Percentiles rank a stretch among this genome's conserved stretches.
Evolutionary conservation across 2,888 invertebrate species (phyloP).

Genomic region (Apoderus coryli): DNA sequence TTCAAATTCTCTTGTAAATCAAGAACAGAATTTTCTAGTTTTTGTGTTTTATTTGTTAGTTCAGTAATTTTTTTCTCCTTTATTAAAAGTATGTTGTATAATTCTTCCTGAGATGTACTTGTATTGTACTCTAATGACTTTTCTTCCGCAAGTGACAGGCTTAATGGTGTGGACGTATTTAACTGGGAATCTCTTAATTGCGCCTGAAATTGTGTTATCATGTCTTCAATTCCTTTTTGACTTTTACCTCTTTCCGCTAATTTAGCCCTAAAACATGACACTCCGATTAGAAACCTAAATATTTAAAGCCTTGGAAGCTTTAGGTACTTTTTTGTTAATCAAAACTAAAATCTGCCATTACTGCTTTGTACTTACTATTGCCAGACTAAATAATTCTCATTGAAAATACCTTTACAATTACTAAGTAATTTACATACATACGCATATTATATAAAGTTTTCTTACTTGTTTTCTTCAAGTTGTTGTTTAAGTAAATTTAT

Average conservation of each 20-base stretch:
- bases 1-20: slow-evolving; percentile 71
- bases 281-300: slow-evolving; percentile 4
- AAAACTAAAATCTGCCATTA: too few species aligned
- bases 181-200: slow-evolving; percentile 38
- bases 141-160: slow-evolving; percentile 23
- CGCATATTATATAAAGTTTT: too few species aligned
- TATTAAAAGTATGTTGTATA: slow-evolving; percentile 35
- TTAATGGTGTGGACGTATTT: slow-evolving; percentile 24
- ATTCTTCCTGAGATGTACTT: slow-evolving; percentile 28
- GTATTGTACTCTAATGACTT: slow-evolving; percentile 27
- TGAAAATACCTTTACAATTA: too few species aligned
- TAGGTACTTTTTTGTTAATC: too few species aligned
- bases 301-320: too few species aligned
- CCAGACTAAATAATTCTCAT: too few species aligned
- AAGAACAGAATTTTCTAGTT: slow-evolving; percentile 59
- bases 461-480: slow-evolving; percentile 38
- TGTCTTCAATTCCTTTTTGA: slow-evolving; percentile 38
- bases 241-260: slow-evolving; percentile 38
- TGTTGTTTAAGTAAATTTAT: slow-evolving; percentile 37
- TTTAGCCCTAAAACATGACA: slow-evolving; percentile 27
- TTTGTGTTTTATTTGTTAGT: slow-evolving; percentile 51
- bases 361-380: too few species aligned
- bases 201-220: slow-evolving; percentile 38
- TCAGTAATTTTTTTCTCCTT: slow-evolving; percentile 51
- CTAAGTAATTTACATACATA: too few species aligned